These are phyloP conservation scores for Arctocebus calabarensis DNA, from an alignment of 2,797 vertebrate species.

Conservation along the genomic window DNA sequence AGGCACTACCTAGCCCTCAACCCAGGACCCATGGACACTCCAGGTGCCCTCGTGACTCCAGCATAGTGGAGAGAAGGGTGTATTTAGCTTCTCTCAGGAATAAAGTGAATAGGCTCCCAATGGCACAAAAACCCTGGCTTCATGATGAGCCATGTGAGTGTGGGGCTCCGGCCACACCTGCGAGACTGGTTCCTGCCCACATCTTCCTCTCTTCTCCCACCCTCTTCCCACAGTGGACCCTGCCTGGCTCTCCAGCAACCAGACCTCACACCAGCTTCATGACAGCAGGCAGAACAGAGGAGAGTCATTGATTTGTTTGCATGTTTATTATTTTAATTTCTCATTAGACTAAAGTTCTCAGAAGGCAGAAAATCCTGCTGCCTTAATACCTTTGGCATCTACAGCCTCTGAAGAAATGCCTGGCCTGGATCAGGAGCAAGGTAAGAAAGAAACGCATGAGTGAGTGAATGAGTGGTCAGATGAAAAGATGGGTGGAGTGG, in stretches of 20 bases:
- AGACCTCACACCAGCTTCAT: not conserved
- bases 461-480: not conserved
- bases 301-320: not conserved
- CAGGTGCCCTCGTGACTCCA: not conserved
- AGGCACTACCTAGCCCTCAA: no score
- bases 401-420: not conserved
- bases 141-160: accelerated
- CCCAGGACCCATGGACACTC: no score
- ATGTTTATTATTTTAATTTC: not conserved
- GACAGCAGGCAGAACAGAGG: no score
- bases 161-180: no score
- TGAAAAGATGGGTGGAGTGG: not conserved
- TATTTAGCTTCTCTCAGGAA: not conserved
- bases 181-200: not conserved
- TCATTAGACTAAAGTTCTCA: not conserved
- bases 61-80: no score
- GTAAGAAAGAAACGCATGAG: not conserved
- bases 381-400: not conserved
- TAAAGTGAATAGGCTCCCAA: not conserved
- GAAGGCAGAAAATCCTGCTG: not conserved
- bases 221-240: no score
- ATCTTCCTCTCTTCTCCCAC: not conserved
- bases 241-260: not conserved
- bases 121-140: not conserved
- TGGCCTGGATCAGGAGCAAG: not conserved